Evolutionary conservation across 1,140 invertebrate species (phyloP).

Genomic region (Anthonomus grandis): DNA sequence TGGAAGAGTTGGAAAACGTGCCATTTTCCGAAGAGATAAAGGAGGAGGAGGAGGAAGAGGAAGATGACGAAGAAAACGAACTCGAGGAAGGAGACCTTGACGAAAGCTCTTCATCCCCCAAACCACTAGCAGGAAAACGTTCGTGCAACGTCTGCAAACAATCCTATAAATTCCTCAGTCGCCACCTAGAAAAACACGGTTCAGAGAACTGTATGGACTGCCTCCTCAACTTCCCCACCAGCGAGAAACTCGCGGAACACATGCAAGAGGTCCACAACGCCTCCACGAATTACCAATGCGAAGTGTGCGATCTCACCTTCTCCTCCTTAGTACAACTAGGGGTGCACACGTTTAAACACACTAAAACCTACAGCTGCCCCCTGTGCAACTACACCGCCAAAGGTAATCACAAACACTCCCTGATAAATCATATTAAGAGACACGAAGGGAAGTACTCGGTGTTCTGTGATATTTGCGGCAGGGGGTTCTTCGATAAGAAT

Average conservation of each 20-base stretch:
- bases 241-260: slow-evolving; percentile 53
- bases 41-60: too few species aligned
- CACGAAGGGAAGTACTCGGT: slow-evolving; percentile 51
- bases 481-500: slow-evolving; percentile 49
- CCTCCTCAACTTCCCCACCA: slow-evolving; percentile 50
- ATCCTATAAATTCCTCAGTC: slow-evolving; percentile 3
- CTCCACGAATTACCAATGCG: slow-evolving; percentile 20
- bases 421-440: slow-evolving; percentile 49
- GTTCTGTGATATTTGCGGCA: slow-evolving; percentile 51
- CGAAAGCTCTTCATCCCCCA: neutral
- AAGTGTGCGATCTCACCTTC: slow-evolving; percentile 22
- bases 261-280: slow-evolving; percentile 13
- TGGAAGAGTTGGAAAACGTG: neutral
- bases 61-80: neutral
- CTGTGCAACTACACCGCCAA: slow-evolving; percentile 22
- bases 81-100: neutral
- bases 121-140: neutral
- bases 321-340: slow-evolving; percentile 14
- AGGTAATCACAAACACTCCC: slow-evolving; percentile 9
- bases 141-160: slow-evolving; percentile 20
- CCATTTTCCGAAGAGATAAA: neutral
- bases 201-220: slow-evolving; percentile 51
- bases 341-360: slow-evolving; percentile 24
- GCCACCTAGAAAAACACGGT: slow-evolving; percentile 17
- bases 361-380: slow-evolving; percentile 17